Conservation (phyloP, 2,797 vertebrate species). For the Rhodeus uyekii region DNA sequence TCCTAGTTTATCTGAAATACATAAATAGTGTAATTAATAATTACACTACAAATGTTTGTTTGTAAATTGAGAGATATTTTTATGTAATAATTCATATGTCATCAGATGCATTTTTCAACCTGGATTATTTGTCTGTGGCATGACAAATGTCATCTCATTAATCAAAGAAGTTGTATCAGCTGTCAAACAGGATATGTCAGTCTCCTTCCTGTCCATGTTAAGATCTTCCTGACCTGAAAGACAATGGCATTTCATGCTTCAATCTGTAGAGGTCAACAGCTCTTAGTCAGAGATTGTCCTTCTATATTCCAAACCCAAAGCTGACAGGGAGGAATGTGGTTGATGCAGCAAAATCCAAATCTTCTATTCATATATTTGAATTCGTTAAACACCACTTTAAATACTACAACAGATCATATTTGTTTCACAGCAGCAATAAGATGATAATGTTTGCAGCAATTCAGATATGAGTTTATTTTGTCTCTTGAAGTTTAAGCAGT, state of each 20-base stretch:
- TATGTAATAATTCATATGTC: neutral
- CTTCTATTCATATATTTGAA: constrained; percentile 28
- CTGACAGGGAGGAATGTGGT: constrained; percentile 24
- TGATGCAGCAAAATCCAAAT: neutral
- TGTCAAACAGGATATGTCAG: constrained; percentile 70
- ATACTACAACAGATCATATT: neutral
- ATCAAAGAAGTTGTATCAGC: constrained; percentile 53
- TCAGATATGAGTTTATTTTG: constrained; percentile 11
- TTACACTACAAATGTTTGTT: neutral
- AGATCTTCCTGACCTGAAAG: constrained; percentile 74
- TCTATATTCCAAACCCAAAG: constrained; percentile 12
- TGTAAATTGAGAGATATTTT: neutral
- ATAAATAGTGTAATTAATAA: neutral
- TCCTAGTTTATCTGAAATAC: constrained; percentile 1
- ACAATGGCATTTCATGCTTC: constrained; percentile 69
- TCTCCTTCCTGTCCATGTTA: constrained; percentile 69
- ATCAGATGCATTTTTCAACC: neutral
- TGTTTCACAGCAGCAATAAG: neutral
- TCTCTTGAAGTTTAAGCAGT: constrained; percentile 19
- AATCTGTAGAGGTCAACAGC: constrained; percentile 70
- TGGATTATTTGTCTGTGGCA: neutral
- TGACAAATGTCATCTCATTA: constrained; percentile 54
- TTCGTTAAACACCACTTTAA: neutral
- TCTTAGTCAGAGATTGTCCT: constrained; percentile 59
- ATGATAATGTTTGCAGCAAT: neutral